Evolutionary conservation across 2,797 vertebrate species (phyloP).

Genomic region (Microctenopoma steveboyesi): DNA sequence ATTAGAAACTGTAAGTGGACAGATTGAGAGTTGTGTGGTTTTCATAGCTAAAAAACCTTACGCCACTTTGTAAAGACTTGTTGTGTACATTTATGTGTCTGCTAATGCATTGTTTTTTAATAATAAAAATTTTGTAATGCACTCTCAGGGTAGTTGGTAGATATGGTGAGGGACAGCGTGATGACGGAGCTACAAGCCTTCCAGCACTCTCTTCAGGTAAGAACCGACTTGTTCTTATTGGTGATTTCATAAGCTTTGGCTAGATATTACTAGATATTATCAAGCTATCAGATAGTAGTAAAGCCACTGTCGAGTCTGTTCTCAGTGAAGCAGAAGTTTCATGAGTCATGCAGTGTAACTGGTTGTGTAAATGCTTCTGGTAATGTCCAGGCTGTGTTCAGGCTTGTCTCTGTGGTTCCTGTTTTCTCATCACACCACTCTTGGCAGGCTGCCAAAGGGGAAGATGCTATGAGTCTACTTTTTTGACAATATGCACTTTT

Average conservation of each 20-base stretch:
- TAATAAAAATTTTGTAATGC: slow-evolving; percentile 28
- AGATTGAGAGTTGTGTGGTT: not conserved
- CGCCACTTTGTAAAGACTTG: not conserved
- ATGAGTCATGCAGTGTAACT: slow-evolving; percentile 46
- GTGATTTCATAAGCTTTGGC: slow-evolving; percentile 17
- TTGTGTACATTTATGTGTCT: not conserved
- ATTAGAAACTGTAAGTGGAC: not conserved
- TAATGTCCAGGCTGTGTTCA: slow-evolving; percentile 56
- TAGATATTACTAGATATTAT: slow-evolving; percentile 14
- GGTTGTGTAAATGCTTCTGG: slow-evolving; percentile 53
- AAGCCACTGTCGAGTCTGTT: slow-evolving; percentile 5
- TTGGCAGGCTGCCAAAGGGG: slow-evolving; percentile 44
- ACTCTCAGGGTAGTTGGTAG: slow-evolving; percentile 68
- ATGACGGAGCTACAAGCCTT: slow-evolving; percentile 77
- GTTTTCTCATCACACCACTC: slow-evolving; percentile 18
- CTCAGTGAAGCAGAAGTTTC: slow-evolving; percentile 37
- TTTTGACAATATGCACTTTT: not conserved
- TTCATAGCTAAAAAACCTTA: not conserved
- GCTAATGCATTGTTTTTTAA: not conserved
- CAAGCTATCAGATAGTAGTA: slow-evolving; percentile 10
- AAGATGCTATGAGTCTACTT: not conserved
- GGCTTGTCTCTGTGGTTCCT: slow-evolving; percentile 40
- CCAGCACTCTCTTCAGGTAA: slow-evolving; percentile 78
- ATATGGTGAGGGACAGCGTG: slow-evolving; percentile 79
- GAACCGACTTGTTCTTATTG: slow-evolving; percentile 1